Percentiles rank a stretch among this genome's conserved stretches.
Evolutionary conservation across 1,140 invertebrate species (phyloP).

Genomic region (Hyles vespertilio): DNA sequence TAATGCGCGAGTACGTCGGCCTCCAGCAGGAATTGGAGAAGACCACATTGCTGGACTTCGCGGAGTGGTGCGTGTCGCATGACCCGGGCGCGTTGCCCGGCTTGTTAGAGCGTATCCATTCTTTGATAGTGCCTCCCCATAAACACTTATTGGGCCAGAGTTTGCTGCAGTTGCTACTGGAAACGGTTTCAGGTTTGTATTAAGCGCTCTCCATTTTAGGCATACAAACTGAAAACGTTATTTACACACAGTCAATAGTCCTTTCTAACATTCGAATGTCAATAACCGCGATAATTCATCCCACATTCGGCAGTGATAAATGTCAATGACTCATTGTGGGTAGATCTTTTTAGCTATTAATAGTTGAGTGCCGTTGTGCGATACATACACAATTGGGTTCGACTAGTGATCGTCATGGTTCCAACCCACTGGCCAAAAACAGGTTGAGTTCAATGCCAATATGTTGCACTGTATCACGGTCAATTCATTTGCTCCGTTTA

Average conservation of each 20-base stretch:
- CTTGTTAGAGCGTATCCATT: slow-evolving; percentile 81
- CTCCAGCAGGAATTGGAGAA: slow-evolving; percentile 76
- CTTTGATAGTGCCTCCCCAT: slow-evolving; percentile 72
- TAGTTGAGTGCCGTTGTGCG: too few species aligned
- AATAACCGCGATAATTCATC: too few species aligned
- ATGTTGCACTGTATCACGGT: too few species aligned
- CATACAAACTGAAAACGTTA: not conserved
- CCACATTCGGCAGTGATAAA: too few species aligned
- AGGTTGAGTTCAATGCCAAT: too few species aligned
- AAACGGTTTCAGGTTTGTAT: slow-evolving; percentile 73
- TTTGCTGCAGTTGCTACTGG: slow-evolving; percentile 67
- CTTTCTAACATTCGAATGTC: too few species aligned
- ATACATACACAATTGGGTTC: too few species aligned
- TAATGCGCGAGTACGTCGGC: slow-evolving; percentile 76
- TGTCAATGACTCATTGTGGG: too few species aligned
- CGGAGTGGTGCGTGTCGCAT: slow-evolving; percentile 80
- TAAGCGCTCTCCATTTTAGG: not conserved
- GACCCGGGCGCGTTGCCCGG: slow-evolving; percentile 78
- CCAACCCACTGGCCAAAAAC: too few species aligned
- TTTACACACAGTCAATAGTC: not conserved
- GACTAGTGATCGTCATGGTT: too few species aligned
- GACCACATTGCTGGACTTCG: slow-evolving; percentile 82
- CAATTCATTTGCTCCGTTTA: too few species aligned
- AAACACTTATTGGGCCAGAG: slow-evolving; percentile 58
- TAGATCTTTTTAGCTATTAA: too few species aligned